Conservation (phyloP, 92 coral and sea anemone species). For the Bergia puertoricense region DNA sequence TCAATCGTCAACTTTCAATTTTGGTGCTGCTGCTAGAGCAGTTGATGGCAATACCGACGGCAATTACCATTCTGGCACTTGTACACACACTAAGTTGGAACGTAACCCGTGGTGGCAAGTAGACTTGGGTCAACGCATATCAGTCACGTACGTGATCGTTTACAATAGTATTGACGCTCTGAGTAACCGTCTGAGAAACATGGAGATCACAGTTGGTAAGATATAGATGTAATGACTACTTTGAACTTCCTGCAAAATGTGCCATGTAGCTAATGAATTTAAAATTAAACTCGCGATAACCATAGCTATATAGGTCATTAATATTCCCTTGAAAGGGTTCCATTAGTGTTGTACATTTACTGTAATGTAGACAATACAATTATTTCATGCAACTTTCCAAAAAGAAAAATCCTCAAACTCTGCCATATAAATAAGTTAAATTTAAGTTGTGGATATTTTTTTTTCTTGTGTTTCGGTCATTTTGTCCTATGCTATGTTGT, state of each 20-base stretch:
- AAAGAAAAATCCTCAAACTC: too few relatives aligned
- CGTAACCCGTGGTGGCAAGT: constrained; percentile 55
- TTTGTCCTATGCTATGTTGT: too few relatives aligned
- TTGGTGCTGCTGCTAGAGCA: background rate
- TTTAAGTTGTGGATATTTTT: too few relatives aligned
- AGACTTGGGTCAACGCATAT: constrained; percentile 7
- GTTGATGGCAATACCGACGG: constrained; percentile 45
- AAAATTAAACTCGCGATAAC: background rate
- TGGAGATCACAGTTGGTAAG: constrained; percentile 29
- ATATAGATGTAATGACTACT: background rate
- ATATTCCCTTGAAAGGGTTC: too few relatives aligned
- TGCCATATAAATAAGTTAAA: too few relatives aligned
- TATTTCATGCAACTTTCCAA: too few relatives aligned
- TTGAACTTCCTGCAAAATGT: background rate
- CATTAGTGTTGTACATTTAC: too few relatives aligned
- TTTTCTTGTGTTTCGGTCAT: too few relatives aligned
- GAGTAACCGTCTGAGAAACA: background rate
- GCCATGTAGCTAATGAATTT: background rate
- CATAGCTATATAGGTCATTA: too few relatives aligned
- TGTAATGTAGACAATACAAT: too few relatives aligned
- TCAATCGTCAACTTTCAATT: background rate
- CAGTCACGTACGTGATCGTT: background rate
- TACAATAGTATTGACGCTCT: background rate
- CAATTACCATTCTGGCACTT: background rate
- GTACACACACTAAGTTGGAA: constrained; percentile 41